phyloP scores from a whole-genome alignment of 2,797 vertebrate species.

The Mergus octosetaceus region DNA sequence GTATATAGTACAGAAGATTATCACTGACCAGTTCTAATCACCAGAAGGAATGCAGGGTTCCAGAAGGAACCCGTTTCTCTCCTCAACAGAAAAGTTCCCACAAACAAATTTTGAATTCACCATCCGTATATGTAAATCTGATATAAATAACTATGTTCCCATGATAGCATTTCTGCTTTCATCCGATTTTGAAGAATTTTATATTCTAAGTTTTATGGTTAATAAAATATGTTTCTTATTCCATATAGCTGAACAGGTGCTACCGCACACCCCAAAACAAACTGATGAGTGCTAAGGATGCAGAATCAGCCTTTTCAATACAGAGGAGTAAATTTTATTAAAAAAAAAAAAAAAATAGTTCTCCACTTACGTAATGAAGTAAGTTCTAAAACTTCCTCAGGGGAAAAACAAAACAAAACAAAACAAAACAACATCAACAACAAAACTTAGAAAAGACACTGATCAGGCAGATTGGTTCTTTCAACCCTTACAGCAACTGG shows the following conservation, averaged over 20 bases:
- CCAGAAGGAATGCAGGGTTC: background rate
- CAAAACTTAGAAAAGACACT: background rate
- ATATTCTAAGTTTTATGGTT: background rate
- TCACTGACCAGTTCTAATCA: background rate
- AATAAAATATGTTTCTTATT: background rate
- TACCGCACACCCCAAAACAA: background rate
- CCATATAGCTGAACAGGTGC: background rate
- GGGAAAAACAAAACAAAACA: background rate
- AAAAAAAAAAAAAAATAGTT: no score
- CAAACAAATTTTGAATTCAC: background rate
- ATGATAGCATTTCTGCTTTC: background rate
- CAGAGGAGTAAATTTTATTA: background rate
- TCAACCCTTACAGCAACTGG: slow-evolving; percentile 3
- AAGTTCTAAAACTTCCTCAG: background rate
- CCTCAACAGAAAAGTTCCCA: background rate
- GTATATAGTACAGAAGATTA: background rate
- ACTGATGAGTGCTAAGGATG: background rate
- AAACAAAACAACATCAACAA: no score
- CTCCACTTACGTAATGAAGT: no score
- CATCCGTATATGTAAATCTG: background rate
- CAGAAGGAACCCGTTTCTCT: background rate
- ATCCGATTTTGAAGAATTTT: background rate
- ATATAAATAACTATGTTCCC: background rate
- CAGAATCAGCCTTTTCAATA: background rate
- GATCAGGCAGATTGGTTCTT: background rate